Evolutionary conservation across 2,888 invertebrate species (phyloP).

Genomic region (Drosophila histrio): DNA sequence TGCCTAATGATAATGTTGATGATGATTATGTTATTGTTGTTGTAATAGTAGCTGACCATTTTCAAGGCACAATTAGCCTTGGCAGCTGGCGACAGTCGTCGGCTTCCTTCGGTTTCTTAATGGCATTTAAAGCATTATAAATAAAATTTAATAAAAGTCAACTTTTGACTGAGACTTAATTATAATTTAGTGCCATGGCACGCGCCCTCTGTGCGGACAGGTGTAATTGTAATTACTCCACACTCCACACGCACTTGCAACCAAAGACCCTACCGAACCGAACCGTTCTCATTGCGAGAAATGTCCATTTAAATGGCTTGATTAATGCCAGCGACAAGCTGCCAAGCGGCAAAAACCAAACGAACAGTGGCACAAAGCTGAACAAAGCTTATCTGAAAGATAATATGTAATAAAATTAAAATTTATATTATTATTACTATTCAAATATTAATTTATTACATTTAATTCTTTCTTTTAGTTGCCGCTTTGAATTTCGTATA

Average conservation of each 20-base stretch:
- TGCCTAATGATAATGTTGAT: constrained; percentile 25
- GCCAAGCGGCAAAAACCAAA: constrained; percentile 42
- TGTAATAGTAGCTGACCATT: constrained; percentile 7
- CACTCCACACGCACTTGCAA: constrained; percentile 24
- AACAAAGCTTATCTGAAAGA: no score
- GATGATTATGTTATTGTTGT: constrained; percentile 10
- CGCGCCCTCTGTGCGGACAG: constrained; percentile 63
- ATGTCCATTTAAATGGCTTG: constrained; percentile 79
- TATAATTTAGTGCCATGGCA: constrained; percentile 74
- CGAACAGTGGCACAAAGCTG: constrained; percentile 40
- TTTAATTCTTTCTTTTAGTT: no score
- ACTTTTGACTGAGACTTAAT: constrained; percentile 73
- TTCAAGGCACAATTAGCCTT: constrained; percentile 51
- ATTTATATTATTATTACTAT: no score
- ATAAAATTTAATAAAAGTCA: constrained; percentile 77
- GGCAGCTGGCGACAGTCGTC: constrained; percentile 34
- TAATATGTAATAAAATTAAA: no score
- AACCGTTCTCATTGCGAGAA: constrained; percentile 56
- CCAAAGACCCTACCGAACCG: constrained; percentile 3
- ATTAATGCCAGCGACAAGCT: constrained; percentile 71
- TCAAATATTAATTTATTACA: no score
- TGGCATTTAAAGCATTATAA: constrained; percentile 71
- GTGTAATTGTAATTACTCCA: constrained; percentile 78
- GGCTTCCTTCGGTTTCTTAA: constrained; percentile 42
- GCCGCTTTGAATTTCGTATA: no score